Evolutionary conservation across 2,113 vertebrate genomes (phyloP), one percentile per base, ranked within the genome.

Genomic region (Cnemophilus loriae): DNA sequence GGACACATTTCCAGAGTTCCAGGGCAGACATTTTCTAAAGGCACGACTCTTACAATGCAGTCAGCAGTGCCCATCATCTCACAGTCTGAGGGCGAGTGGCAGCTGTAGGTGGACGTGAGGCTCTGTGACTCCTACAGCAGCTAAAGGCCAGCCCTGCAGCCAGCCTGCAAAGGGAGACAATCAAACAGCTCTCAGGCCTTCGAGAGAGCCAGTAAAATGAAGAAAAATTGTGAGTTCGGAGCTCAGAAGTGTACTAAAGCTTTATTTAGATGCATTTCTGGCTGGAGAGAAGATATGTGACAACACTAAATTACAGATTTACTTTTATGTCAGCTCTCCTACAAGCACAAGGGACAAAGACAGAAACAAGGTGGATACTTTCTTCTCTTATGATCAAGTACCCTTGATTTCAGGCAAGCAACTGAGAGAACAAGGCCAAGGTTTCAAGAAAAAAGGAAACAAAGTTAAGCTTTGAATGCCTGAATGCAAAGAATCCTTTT

Each of bases 221-320:
- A 69, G 55, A 49, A 21, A 73, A 84, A 56, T 5, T 3, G 28
- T 21, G 49, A 78, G 37, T 50, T 55, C 18, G 21, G 23, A 61
- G 61, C 70, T 87, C 65, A 65, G 37, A 71, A 76, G 28, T 7
- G 53, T 50, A 73, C 50, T 57, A 26, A 91, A n/a, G 84, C 61
- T 82, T 93, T 90, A 85, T 91, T 89, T 89, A 91, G 74, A 69
- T 93, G 46, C 55, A 79, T 83, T 84, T 87, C 78, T 96, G 55
- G 55, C 67, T 90, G 42, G 28, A 59, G 79, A 87, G 76, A 73
- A 85, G 50, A 83, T 46, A 85, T 17, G 53, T 63, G 78, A 79
- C 84, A 89, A 52, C 70, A 82, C 8, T 78, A 79, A 95, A 76
- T 73, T 49, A 87, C 50, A 83, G 70, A 49, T 76, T 47, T 84